These are phyloP conservation scores for Oryzias curvinotus DNA, from an alignment of 2,113 vertebrate species.

Conservation along the genomic window DNA sequence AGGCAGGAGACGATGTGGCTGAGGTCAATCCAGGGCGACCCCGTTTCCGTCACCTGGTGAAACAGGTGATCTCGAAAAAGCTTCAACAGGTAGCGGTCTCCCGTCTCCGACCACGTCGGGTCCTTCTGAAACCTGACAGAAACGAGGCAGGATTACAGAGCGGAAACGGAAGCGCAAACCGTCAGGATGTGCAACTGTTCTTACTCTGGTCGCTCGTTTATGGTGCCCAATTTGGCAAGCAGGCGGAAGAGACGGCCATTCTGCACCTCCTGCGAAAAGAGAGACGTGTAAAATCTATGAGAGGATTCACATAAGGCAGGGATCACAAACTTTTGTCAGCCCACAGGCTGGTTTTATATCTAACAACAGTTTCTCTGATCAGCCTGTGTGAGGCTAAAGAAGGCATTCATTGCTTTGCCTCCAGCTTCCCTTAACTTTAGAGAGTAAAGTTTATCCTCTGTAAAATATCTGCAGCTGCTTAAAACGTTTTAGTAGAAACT, in stretches of 20 bases:
- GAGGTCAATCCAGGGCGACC: conserved; percentile 98
- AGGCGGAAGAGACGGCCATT: conserved; percentile 98
- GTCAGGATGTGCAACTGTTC: conserved; percentile 36
- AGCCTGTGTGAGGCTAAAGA: neutral
- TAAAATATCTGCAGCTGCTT: too few relatives aligned
- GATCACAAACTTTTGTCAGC: too few relatives aligned
- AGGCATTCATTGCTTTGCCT: too few relatives aligned
- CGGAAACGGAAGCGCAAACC: neutral
- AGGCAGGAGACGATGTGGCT: conserved; percentile 99
- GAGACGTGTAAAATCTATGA: neutral
- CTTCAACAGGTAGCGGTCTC: conserved; percentile 97
- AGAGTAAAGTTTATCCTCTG: too few relatives aligned
- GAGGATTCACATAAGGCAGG: conserved; percentile 13
- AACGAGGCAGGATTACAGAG: neutral
- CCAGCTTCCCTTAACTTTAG: too few relatives aligned
- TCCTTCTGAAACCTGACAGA: conserved; percentile 95
- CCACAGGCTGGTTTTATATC: too few relatives aligned
- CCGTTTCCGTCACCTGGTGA: conserved; percentile 97
- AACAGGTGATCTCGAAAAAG: conserved; percentile 99
- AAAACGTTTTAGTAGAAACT: too few relatives aligned
- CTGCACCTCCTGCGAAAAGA: conserved; percentile 90
- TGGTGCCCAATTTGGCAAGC: conserved; percentile 98
- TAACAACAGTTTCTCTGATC: too few relatives aligned
- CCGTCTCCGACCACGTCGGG: conserved; percentile 97
- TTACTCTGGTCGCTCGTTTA: conserved; percentile 99